phyloP scores from a whole-genome alignment of 2,113 vertebrate species.

The Tilapia sparmanii region DNA sequence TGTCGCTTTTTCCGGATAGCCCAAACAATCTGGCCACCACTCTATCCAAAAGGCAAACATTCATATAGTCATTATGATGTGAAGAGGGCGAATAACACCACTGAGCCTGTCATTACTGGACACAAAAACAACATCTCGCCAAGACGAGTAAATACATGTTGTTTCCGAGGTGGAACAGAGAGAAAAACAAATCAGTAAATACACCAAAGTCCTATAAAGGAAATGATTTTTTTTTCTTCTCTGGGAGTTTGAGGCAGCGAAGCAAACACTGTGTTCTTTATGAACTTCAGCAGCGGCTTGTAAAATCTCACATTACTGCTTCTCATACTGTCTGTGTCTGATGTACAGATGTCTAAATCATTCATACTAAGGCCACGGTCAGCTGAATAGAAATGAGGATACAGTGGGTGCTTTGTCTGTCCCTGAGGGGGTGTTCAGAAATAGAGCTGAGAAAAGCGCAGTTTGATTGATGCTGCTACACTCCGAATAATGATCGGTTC shows the following conservation, averaged over 20 bases:
- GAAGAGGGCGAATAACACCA: constrained; percentile 49
- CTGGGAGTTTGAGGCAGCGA: constrained; percentile 4
- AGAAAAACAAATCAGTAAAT: constrained; percentile 84
- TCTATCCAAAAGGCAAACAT: constrained; percentile 87
- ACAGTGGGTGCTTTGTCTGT: constrained; percentile 59
- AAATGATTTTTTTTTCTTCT: constrained; percentile 60
- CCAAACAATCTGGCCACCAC: constrained; percentile 90
- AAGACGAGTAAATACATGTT: constrained; percentile 90
- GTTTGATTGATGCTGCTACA: constrained; percentile 88
- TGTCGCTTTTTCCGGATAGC: constrained; percentile 84
- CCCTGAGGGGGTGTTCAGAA: constrained; percentile 55
- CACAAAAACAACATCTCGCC: constrained; percentile 73
- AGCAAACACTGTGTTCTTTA: not conserved
- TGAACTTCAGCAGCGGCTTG: constrained; percentile 31
- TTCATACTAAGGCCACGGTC: constrained; percentile 66
- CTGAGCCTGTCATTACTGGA: constrained; percentile 78
- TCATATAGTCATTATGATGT: constrained; percentile 74
- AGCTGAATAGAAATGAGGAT: constrained; percentile 71
- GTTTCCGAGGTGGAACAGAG: constrained; percentile 80
- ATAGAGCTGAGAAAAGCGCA: constrained; percentile 59
- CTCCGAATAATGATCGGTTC: constrained; percentile 93
- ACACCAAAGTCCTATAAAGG: constrained; percentile 88
- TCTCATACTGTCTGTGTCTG: constrained; percentile 11
- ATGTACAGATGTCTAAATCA: constrained; percentile 67
- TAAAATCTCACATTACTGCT: constrained; percentile 19